Evolutionary conservation across 2,888 invertebrate species (phyloP), one percentile per base, ranked within the genome.

Genomic region (Branchipolynoe longqiensis): DNA sequence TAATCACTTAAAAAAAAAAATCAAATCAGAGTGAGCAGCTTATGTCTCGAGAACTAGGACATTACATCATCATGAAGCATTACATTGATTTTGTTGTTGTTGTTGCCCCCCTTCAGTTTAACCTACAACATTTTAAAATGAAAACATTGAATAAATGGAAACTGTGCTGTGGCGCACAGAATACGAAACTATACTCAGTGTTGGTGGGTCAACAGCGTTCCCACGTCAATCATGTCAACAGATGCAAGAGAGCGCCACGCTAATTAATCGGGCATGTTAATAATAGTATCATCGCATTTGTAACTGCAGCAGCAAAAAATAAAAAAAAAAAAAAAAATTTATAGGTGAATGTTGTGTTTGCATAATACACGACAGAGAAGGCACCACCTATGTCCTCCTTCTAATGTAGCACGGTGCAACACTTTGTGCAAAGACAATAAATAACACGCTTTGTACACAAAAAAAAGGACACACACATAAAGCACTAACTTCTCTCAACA

Each of bases 331-430:
- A 78, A 28, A 54, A 78, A 48, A 78, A 48, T 41, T 78, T 48
- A 41, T 22, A 41, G 28, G 41, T 69, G 69, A 69, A 69, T 69
- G 69, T 69, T 69, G n/a, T n/a, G n/a, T n/a, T n/a, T 48, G 69
- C 69, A 69, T 69, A 69, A 36, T 69, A 69, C 69, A 69, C 69
- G 38, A 69, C 69, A 31, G 41, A 78, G 48, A 78, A 78, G 78
- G 78, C 78, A 78, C n/a, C n/a, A n/a, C 78, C 78, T 78, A 78
- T 28, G 48, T 78, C n/a, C 54, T 41, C 28, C 41, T 54, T 78
- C n/a, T n/a, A n/a, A n/a, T n/a, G 78, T 78, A 78, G 78, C 78
- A 78, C n/a, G 78, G 78, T 78, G 78, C 78, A 78, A 78, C 78
- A 78, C 41, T 78, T 78, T 78, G 78, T 78, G 78, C 78, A 78